Evolutionary conservation across 2,888 invertebrate species (phyloP).

Genomic region (Philonicus albiceps): DNA sequence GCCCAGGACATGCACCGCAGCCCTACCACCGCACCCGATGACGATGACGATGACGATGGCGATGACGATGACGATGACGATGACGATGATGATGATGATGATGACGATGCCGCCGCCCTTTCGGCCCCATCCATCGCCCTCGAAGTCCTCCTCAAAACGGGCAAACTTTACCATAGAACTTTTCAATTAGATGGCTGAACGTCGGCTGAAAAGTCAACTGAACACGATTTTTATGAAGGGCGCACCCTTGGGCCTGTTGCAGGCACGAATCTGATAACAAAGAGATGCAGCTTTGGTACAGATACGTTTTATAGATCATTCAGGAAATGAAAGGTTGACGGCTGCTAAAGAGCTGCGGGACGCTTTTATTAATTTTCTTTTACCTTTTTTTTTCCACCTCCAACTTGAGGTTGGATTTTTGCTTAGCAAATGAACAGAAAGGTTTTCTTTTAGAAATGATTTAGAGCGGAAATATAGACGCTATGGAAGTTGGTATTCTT

Average conservation of each 20-base stretch:
- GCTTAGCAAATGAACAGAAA: not conserved
- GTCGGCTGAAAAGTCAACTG: conserved; percentile 18
- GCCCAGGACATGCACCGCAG: not conserved
- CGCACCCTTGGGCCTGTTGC: not conserved
- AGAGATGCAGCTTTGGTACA: not conserved
- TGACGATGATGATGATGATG: no score
- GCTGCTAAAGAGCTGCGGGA: not conserved
- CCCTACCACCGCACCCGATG: not conserved
- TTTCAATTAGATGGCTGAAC: conserved; percentile 4
- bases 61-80: no score
- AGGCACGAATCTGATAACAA: not conserved
- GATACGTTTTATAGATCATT: not conserved
- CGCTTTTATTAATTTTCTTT: not conserved
- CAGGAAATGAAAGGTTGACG: not conserved
- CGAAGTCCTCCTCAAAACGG: not conserved
- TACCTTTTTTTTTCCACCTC: not conserved
- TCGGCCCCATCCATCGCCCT: not conserved
- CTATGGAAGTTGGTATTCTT: no score
- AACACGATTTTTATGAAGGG: conserved; percentile 25
- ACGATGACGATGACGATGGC: no score
- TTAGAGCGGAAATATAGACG: no score
- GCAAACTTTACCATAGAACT: not conserved
- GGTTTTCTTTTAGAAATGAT: not conserved
- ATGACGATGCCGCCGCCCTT: no score
- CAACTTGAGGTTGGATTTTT: not conserved